Evolutionary conservation across 2,113 vertebrate species (phyloP), one percentile per base, ranked within the genome.

Genomic region (Phycodurus eques): DNA sequence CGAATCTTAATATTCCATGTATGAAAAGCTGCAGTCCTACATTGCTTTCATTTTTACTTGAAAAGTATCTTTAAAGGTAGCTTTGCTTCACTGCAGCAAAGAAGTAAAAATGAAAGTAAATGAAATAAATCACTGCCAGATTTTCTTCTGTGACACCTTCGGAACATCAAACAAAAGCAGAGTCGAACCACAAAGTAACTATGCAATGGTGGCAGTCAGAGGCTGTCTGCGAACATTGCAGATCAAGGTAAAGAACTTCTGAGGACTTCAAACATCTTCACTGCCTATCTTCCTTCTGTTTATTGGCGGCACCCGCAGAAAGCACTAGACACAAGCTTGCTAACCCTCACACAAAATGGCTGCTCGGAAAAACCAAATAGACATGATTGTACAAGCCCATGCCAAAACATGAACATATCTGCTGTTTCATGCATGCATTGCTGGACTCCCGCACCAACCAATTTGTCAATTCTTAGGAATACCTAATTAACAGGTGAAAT

Each of bases 171-270:
- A 91, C 87, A 87, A 83, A 85, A 79, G 85, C 86, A 83, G 75
- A 82, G 83, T 86, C 72, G 83, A 88, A 89, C 88, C 88, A 87
- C 67, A 89, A 89, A 90, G 88, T 88, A 84, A 74, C 80, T 80
- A 22, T 73, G 84, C 49, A 69, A 73, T 71, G 79, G 83, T 85
- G 89, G 88, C 88, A 83, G 85, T 83, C 73, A 57, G 83, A 84
- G 79, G 88, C 87, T 43, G 86, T 71, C 71, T 77, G 82, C 83
- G 20, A 78, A 84, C 87, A 87, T 85, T 66, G 83, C 82, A 86
- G 88, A 91, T 91, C 88, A 89, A 92, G 88, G 90, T 85, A 76
- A 78, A 68, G 66, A 89, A 89, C 87, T 88, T 90, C 87, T 88
- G 80, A 88, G 62, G 76, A 89, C 86, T 90, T 90, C 87, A 91